phyloP scores from a whole-genome alignment of 2,113 vertebrate genomes.

The Telmatochromis sp. region DNA sequence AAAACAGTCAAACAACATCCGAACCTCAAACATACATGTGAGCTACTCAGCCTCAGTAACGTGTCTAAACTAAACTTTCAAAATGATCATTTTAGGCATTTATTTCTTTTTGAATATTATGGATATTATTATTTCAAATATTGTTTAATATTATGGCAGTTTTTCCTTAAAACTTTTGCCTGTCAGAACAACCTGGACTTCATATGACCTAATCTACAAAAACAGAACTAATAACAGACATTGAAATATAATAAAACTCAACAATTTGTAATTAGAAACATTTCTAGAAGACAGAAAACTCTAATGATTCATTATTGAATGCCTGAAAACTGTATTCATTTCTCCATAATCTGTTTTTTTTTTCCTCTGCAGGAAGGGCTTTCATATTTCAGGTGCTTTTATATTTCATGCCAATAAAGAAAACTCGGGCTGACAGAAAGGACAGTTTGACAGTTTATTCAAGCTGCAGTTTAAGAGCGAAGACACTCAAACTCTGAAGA shows the following conservation, averaged over 20 bases:
- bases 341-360: background rate
- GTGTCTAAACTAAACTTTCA: accelerated
- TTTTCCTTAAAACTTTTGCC: background rate
- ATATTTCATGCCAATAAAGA: conserved; percentile 41
- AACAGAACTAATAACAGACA: background rate
- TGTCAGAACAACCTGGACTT: background rate
- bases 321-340: background rate
- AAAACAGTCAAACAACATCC: background rate
- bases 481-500: conserved; percentile 12
- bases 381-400: conserved; percentile 43
- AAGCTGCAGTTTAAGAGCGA: conserved; percentile 35
- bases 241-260: background rate
- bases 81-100: background rate
- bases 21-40: background rate
- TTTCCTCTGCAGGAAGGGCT: background rate
- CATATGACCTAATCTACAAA: background rate
- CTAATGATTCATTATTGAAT: background rate
- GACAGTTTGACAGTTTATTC: conserved; percentile 55
- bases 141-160: background rate
- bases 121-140: background rate
- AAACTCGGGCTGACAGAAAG: conserved; percentile 28
- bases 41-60: background rate
- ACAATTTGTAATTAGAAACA: background rate
- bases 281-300: background rate
- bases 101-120: background rate